Conservation (phyloP, 2,113 vertebrate genomes). For the Sinocyclocheilus grahami region DNA sequence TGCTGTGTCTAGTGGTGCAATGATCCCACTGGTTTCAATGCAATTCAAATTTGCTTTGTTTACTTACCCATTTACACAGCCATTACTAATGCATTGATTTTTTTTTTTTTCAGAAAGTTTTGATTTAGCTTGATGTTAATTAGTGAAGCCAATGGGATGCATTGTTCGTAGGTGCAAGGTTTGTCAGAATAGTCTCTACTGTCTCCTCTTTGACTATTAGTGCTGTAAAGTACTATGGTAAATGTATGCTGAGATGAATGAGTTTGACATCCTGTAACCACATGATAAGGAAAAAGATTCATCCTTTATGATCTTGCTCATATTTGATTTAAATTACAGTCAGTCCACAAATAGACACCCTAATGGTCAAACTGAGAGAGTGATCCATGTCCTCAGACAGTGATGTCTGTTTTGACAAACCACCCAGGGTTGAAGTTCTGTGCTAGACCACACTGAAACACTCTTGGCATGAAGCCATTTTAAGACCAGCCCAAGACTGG, state of each 20-base stretch:
- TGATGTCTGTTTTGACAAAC: slow-evolving; percentile 59
- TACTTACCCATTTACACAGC: slow-evolving; percentile 11
- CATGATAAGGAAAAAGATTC: not conserved
- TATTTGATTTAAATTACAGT: not conserved
- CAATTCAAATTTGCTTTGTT: slow-evolving; percentile 20
- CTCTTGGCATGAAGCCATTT: not conserved
- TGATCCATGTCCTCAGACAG: slow-evolving; percentile 11
- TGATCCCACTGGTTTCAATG: slow-evolving; percentile 55
- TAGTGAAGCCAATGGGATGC: slow-evolving; percentile 58
- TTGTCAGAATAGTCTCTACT: slow-evolving; percentile 55
- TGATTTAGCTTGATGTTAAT: slow-evolving; percentile 28
- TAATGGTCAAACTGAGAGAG: slow-evolving; percentile 22
- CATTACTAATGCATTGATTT: slow-evolving; percentile 30
- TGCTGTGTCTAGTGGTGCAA: slow-evolving; percentile 44
- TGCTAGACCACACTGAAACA: slow-evolving; percentile 65
- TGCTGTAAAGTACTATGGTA: slow-evolving; percentile 9
- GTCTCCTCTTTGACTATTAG: slow-evolving; percentile 2
- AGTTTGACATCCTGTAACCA: not conserved
- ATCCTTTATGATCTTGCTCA: not conserved
- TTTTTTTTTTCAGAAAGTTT: slow-evolving; percentile 25
- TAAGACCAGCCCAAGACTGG: slow-evolving; percentile 22
- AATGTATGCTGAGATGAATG: slow-evolving; percentile 21
- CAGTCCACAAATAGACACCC: not conserved
- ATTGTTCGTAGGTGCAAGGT: slow-evolving; percentile 50
- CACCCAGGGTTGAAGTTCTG: slow-evolving; percentile 48